Percentiles rank a stretch among this genome's conserved stretches.
Conservation (phyloP, 2,113 vertebrate genomes). For the Microcebus ravelobensis region DNA sequence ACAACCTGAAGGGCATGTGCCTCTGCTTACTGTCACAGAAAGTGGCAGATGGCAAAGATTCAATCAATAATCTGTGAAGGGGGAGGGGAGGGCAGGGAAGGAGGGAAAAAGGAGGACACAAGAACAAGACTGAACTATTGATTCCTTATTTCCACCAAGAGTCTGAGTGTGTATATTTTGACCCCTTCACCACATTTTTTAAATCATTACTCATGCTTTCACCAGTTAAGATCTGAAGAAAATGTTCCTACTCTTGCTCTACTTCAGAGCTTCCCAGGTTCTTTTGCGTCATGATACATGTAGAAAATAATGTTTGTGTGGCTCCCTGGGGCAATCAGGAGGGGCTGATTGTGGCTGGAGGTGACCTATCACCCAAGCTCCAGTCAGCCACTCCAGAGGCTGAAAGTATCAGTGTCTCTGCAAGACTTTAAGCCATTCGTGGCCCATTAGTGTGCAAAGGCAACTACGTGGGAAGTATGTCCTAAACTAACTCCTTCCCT, state of each 20-base stretch:
- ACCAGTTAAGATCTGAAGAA: not conserved
- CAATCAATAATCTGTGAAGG: not conserved
- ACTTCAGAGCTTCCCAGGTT: not conserved
- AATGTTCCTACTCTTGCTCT: not conserved
- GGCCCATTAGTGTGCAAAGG: not conserved
- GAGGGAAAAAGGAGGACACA: not conserved
- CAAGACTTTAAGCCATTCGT: not conserved
- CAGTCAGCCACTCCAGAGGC: not conserved
- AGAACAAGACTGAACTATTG: not conserved
- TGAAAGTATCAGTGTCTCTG: not conserved
- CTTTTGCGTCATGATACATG: not conserved
- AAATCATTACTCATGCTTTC: not conserved
- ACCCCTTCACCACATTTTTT: not conserved
- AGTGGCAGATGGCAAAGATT: not conserved
- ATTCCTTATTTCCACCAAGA: not conserved
- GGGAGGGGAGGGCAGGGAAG: too few species aligned
- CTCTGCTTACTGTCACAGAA: not conserved
- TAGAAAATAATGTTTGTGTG: not conserved
- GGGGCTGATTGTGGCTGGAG: not conserved
- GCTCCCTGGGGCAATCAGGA: not conserved
- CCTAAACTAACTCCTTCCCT: not conserved
- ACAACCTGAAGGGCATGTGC: not conserved
- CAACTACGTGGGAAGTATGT: not conserved
- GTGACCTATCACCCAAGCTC: not conserved
- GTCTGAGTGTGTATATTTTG: not conserved